These are phyloP conservation scores for Melieria omissa DNA, from an alignment of 2,888 invertebrate species.

Conservation along the genomic window DNA sequence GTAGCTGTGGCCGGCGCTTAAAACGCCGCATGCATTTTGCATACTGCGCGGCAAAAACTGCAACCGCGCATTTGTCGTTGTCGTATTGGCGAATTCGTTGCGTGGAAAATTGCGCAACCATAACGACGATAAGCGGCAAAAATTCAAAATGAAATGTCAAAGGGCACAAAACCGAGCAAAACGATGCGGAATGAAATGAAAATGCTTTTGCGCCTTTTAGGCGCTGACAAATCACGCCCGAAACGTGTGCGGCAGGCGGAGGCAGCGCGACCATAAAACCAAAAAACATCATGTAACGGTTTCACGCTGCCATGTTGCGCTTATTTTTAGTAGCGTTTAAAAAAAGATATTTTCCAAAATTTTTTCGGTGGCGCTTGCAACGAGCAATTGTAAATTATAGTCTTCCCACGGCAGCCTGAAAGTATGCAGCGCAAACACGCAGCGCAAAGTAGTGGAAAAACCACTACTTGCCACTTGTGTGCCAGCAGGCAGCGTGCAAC, in stretches of 20 bases:
- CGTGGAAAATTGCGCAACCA: constrained; percentile 28
- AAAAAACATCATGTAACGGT: background rate
- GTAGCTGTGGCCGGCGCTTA: no score
- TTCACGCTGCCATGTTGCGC: constrained; percentile 19
- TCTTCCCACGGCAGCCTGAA: constrained; percentile 48
- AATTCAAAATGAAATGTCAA: no score
- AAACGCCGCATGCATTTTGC: constrained; percentile 8
- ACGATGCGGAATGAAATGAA: constrained; percentile 1
- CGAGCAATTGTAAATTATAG: constrained; percentile 47
- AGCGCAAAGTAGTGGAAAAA: constrained; percentile 38
- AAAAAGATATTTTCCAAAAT: no score
- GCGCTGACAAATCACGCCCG: constrained; percentile 57
- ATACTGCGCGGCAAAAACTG: background rate
- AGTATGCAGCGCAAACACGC: constrained; percentile 49
- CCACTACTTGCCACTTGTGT: constrained; percentile 3
- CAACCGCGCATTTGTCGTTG: no score
- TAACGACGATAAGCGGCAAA: constrained; percentile 17
- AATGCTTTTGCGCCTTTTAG: constrained; percentile 49
- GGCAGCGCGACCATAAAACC: background rate
- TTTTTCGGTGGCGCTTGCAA: constrained; percentile 19
- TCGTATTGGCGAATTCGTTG: constrained; percentile 39
- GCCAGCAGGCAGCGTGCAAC: constrained; percentile 10
- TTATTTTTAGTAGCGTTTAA: constrained; percentile 14
- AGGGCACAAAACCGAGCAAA: constrained; percentile 2
- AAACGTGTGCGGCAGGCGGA: background rate